These are phyloP conservation scores for Castor canadensis DNA, from an alignment of 2,113 vertebrate species.

Conservation along the genomic window DNA sequence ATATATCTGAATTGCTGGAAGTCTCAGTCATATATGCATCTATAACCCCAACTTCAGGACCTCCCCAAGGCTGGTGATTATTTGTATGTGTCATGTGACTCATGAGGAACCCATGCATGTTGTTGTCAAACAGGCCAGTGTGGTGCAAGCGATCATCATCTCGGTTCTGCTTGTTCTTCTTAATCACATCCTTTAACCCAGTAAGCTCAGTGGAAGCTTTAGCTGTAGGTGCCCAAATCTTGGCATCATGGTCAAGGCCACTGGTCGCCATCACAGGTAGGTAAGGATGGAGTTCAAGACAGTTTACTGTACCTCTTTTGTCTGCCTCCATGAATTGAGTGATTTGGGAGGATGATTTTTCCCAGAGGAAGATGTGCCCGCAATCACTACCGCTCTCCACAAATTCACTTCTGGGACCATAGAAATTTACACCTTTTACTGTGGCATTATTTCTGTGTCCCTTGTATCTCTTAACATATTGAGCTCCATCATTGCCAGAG, in stretches of 20 bases:
- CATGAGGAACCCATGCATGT: conserved; percentile 92
- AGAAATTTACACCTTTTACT: conserved; percentile 96
- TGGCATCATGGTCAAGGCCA: conserved; percentile 93
- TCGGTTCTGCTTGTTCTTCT: conserved; percentile 92
- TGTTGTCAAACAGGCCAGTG: conserved; percentile 88
- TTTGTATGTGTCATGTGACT: conserved; percentile 89
- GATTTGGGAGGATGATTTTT: conserved; percentile 93
- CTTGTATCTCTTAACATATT: conserved; percentile 92
- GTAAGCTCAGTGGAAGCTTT: conserved; percentile 88
- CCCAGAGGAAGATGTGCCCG: conserved; percentile 95
- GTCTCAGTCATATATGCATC: conserved; percentile 86
- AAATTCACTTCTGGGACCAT: conserved; percentile 92
- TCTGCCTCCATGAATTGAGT: conserved; percentile 96
- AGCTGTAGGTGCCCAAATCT: conserved; percentile 93
- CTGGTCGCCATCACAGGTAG: conserved; percentile 93
- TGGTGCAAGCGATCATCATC: conserved; percentile 90
- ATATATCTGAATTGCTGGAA: conserved; percentile 88
- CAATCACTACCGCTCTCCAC: conserved; percentile 95
- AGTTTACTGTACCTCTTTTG: conserved; percentile 93
- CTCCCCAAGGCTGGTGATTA: conserved; percentile 79
- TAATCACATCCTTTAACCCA: conserved; percentile 93
- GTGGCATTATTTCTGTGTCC: conserved; percentile 95
- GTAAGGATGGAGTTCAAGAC: conserved; percentile 93
- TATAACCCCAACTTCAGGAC: conserved; percentile 34
- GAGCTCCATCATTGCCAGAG: conserved; percentile 92